phyloP scores from a whole-genome alignment of 2,888 invertebrate genomes.

The Sesia bembeciformis region DNA sequence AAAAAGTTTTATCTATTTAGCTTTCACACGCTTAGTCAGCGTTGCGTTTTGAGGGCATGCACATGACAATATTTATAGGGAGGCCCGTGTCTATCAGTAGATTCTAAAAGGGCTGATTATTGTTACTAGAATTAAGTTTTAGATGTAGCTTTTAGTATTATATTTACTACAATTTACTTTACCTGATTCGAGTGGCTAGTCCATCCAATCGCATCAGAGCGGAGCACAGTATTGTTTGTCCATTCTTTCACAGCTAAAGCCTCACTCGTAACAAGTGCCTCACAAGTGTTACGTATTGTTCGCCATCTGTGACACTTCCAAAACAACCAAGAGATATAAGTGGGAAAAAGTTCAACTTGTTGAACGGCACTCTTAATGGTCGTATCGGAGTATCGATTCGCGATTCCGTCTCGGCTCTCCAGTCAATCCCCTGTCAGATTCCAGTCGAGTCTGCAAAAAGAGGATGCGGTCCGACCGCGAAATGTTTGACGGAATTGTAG shows the following conservation, averaged over 20 bases:
- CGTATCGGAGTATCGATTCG: neutral
- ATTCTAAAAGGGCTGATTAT: no score
- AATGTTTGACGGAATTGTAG: neutral
- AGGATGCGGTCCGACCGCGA: neutral
- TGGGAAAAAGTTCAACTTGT: neutral
- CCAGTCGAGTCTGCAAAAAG: neutral
- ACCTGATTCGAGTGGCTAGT: no score
- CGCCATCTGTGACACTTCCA: neutral
- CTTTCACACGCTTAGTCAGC: no score
- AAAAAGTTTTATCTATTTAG: no score
- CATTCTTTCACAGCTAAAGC: neutral
- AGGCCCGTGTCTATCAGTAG: no score
- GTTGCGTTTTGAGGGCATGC: no score
- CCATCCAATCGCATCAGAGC: no score
- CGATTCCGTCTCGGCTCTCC: neutral
- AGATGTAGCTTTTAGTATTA: no score
- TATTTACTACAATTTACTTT: no score
- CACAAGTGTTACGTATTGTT: neutral
- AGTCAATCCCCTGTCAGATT: neutral
- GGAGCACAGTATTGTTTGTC: no score
- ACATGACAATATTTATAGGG: no score
- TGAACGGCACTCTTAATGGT: neutral
- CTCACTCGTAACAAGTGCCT: neutral
- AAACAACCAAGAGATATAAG: neutral
- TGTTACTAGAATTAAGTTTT: no score